phyloP scores from a whole-genome alignment of 2,888 invertebrate species.

The Melikaiella ostensackeni region DNA sequence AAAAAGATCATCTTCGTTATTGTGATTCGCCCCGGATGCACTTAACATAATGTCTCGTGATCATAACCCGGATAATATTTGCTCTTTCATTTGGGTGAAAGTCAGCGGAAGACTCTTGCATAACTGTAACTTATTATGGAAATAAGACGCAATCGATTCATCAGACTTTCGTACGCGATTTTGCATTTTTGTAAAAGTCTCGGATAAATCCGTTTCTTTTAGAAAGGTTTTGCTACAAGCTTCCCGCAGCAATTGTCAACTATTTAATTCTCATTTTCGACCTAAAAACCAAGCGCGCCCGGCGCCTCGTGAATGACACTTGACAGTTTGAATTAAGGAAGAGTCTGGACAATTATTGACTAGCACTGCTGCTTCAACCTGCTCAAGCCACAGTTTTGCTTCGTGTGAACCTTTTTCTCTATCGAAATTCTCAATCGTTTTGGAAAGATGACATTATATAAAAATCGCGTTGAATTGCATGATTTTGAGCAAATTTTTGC shows the following conservation, averaged over 20 bases:
- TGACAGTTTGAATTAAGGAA: no score
- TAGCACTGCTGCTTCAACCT: no score
- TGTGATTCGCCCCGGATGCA: no score
- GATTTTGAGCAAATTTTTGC: not conserved
- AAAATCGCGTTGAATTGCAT: slow-evolving; percentile 21
- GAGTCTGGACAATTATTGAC: no score
- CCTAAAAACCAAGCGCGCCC: slow-evolving; percentile 45
- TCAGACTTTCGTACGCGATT: slow-evolving; percentile 41
- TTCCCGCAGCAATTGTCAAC: slow-evolving; percentile 46
- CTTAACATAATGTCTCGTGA: no score
- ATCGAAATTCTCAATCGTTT: slow-evolving; percentile 32
- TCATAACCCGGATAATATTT: no score
- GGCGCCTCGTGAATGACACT: slow-evolving; percentile 45
- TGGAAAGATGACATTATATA: slow-evolving; percentile 46
- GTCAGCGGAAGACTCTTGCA: slow-evolving; percentile 42
- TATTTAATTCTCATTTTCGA: slow-evolving; percentile 18
- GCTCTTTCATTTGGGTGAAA: no score
- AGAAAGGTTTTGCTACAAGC: slow-evolving; percentile 46
- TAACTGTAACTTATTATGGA: slow-evolving; percentile 48
- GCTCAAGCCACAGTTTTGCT: slow-evolving; percentile 43
- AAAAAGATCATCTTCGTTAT: no score
- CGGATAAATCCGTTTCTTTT: slow-evolving; percentile 36
- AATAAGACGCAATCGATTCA: slow-evolving; percentile 48
- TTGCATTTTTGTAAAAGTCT: slow-evolving; percentile 50
- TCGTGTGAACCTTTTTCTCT: slow-evolving; percentile 46